These are phyloP conservation scores for Drosophila diplacantha DNA, from an alignment of 2,888 invertebrate species.

Conservation along the genomic window DNA sequence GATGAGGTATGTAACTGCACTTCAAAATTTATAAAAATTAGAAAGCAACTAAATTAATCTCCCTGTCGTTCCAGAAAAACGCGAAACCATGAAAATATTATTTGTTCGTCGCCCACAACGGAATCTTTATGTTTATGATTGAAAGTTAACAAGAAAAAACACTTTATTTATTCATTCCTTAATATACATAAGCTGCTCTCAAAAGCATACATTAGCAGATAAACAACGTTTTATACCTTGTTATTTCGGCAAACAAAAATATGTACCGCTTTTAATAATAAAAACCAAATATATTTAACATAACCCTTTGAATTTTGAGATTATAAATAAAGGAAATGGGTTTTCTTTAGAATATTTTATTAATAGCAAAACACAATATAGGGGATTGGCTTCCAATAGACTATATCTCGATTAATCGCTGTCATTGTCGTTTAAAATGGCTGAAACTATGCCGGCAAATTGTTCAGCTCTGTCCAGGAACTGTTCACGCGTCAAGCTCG, in stretches of 20 bases:
- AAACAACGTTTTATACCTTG: slow-evolving; percentile 61
- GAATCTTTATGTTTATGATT: slow-evolving; percentile 62
- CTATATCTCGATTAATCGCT: slow-evolving; percentile 45
- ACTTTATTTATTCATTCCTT: slow-evolving; percentile 74
- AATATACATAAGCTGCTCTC: slow-evolving; percentile 63
- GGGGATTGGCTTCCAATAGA: neutral
- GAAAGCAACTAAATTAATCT: neutral
- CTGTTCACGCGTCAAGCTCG: slow-evolving; percentile 54
- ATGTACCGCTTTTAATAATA: slow-evolving; percentile 66
- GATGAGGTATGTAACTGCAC: slow-evolving; percentile 73
- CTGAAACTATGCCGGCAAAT: slow-evolving; percentile 52
- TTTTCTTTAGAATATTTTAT: slow-evolving; percentile 1
- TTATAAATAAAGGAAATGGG: neutral
- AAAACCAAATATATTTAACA: slow-evolving; percentile 62
- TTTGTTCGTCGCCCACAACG: slow-evolving; percentile 39
- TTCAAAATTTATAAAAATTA: too few relatives aligned
- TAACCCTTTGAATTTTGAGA: neutral
- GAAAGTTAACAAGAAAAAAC: slow-evolving; percentile 55
- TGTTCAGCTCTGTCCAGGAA: slow-evolving; percentile 56
- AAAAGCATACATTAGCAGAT: slow-evolving; percentile 59
- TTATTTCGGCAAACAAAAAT: slow-evolving; percentile 55
- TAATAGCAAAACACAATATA: slow-evolving; percentile 10
- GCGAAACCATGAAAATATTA: slow-evolving; percentile 57
- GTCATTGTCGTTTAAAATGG: slow-evolving; percentile 59
- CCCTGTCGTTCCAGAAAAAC: slow-evolving; percentile 58